These are phyloP conservation scores for Drosophila bocki DNA, from an alignment of 1,140 invertebrate genomes.

Conservation along the genomic window DNA sequence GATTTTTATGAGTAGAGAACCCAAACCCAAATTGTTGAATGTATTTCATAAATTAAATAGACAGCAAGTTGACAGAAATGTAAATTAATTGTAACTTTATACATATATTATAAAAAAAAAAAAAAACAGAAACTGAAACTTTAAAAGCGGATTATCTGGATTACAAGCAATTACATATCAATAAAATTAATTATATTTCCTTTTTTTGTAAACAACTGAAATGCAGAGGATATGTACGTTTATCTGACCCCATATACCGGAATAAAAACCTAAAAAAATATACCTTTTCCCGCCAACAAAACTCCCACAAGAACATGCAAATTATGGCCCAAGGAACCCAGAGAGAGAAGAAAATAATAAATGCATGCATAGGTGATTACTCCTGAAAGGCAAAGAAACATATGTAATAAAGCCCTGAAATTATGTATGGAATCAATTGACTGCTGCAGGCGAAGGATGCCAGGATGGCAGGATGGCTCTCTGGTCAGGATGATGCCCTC, in stretches of 20 bases:
- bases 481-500: neutral
- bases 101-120: too few species aligned
- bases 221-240: neutral
- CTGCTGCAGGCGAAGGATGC: slow-evolving; percentile 17
- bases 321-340: slow-evolving; percentile 6
- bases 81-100: neutral
- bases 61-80: neutral
- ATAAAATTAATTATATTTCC: neutral
- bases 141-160: neutral
- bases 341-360: slow-evolving; percentile 5
- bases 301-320: slow-evolving; percentile 18
- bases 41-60: neutral
- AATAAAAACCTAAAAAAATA: neutral
- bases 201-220: neutral
- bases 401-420: slow-evolving; percentile 27
- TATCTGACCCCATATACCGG: neutral
- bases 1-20: too few species aligned
- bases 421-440: slow-evolving; percentile 35
- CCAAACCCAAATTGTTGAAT: neutral
- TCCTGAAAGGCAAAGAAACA: slow-evolving; percentile 20
- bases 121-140: neutral
- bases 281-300: neutral
- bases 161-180: neutral
- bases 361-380: slow-evolving; percentile 35
- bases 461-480: neutral